Conservation (phyloP, 2,113 vertebrate genomes). For the Labrus mixtus region DNA sequence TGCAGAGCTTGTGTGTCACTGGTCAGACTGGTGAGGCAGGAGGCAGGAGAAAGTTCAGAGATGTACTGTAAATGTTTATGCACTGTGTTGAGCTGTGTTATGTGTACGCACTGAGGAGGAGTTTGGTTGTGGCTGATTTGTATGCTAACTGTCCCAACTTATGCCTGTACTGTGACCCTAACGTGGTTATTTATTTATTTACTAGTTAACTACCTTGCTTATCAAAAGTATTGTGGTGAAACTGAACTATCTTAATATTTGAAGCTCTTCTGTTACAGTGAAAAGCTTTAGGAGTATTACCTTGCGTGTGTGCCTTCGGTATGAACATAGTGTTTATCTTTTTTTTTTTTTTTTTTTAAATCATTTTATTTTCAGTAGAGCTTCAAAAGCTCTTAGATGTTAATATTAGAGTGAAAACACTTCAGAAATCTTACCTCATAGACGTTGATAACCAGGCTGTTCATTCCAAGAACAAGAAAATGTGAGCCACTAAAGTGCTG, state of each 20-base stretch:
- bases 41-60: neutral
- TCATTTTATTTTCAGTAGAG: slow-evolving; percentile 1
- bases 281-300: slow-evolving; percentile 6
- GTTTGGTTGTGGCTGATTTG: neutral
- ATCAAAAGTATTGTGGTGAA: slow-evolving; percentile 1
- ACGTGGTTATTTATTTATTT: slow-evolving; percentile 34
- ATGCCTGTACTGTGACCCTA: slow-evolving; percentile 6
- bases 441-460: slow-evolving; percentile 5
- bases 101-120: slow-evolving; percentile 42
- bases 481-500: slow-evolving; percentile 35
- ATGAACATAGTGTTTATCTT: neutral
- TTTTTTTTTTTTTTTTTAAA: neutral
- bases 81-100: slow-evolving; percentile 21
- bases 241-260: neutral
- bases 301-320: slow-evolving; percentile 41
- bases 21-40: neutral
- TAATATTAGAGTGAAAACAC: slow-evolving; percentile 38
- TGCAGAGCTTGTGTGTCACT: neutral
- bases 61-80: slow-evolving; percentile 47
- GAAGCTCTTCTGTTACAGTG: slow-evolving; percentile 29
- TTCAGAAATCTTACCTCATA: slow-evolving; percentile 51
- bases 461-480: slow-evolving; percentile 3
- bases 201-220: slow-evolving; percentile 12
- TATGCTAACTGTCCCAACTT: slow-evolving; percentile 2
- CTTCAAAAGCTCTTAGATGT: neutral